Evolutionary conservation across 1,140 invertebrate species (phyloP).

Genomic region (Trichonephila clavata): DNA sequence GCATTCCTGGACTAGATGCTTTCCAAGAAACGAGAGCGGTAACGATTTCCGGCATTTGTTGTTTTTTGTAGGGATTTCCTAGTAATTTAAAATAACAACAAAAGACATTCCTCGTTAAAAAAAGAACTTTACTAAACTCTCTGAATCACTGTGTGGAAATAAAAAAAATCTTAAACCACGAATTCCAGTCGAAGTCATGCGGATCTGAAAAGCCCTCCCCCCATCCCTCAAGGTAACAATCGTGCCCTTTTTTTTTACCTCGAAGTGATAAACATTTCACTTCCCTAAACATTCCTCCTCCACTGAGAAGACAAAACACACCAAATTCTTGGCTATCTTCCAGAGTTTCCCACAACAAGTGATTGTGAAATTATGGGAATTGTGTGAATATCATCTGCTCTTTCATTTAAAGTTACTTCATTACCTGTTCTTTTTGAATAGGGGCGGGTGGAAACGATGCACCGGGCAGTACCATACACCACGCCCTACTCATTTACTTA

Average conservation of each 20-base stretch:
- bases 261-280: not conserved
- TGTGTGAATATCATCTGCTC: not conserved
- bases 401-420: not conserved
- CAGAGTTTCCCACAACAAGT: constrained; percentile 22
- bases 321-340: not conserved
- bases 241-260: not conserved
- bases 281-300: constrained; percentile 16
- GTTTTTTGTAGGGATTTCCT: no score
- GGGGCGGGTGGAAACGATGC: constrained; percentile 12
- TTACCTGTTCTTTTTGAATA: not conserved
- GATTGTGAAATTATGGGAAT: not conserved
- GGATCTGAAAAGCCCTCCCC: no score
- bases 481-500: constrained; percentile 11
- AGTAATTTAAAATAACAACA: no score
- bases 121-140: no score
- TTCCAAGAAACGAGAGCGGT: no score
- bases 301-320: not conserved
- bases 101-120: no score
- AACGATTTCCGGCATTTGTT: no score
- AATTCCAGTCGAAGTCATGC: no score
- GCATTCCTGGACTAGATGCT: no score
- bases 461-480: not conserved
- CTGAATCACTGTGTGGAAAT: no score
- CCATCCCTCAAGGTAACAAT: no score
- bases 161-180: no score